phyloP scores from a whole-genome alignment of 2,113 vertebrate species.

The Varanus komodoensis region DNA sequence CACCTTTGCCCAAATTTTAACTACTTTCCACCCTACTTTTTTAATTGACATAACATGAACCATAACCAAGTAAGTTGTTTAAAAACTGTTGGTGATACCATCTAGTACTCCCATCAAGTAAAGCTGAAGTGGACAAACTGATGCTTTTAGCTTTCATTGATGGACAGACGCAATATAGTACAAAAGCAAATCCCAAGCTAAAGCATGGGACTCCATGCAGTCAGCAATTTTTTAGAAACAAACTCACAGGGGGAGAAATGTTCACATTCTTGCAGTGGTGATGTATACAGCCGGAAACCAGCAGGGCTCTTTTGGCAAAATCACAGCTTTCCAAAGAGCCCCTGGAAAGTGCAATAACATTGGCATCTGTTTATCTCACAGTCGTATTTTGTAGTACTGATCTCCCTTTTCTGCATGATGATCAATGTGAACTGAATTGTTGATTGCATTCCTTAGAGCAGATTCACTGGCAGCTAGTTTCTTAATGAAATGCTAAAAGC shows the following conservation, averaged over 20 bases:
- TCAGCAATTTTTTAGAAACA: too few species aligned
- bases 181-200: too few species aligned
- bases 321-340: background rate
- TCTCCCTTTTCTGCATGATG: background rate
- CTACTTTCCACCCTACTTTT: too few species aligned
- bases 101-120: too few species aligned
- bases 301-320: background rate
- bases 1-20: too few species aligned
- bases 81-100: too few species aligned
- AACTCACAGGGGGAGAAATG: background rate
- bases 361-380: background rate
- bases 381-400: background rate
- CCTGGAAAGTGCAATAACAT: background rate
- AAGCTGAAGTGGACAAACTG: too few species aligned
- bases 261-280: background rate
- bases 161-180: too few species aligned
- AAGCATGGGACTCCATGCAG: too few species aligned
- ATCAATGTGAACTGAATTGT: background rate
- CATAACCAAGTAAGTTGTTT: too few species aligned
- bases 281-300: background rate
- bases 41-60: too few species aligned
- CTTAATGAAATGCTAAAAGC: conserved; percentile 32
- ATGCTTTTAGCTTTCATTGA: too few species aligned
- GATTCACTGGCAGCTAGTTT: conserved; percentile 35
- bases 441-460: background rate